Conservation (phyloP, 2,888 invertebrate genomes). For the Neoascia interrupta region DNA sequence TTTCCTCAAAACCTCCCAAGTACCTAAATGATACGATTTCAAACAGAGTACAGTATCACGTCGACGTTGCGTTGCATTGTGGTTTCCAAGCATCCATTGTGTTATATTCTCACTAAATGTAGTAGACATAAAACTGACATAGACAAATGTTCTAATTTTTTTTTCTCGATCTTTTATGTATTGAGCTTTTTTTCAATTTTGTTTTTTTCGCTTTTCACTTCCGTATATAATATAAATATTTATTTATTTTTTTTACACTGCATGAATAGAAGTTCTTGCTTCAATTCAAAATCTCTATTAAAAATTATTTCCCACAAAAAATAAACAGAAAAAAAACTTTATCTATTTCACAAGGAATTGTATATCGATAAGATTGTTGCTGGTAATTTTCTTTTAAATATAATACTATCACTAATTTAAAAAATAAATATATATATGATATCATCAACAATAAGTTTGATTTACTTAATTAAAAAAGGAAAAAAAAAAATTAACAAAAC, state of each 20-base stretch:
- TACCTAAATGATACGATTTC: slow-evolving; percentile 34
- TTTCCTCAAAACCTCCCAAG: slow-evolving; percentile 10
- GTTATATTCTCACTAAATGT: slow-evolving; percentile 1
- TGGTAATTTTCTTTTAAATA: slow-evolving; percentile 56
- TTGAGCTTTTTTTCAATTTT: slow-evolving; percentile 45
- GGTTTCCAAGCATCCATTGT: slow-evolving; percentile 31
- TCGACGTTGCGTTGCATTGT: slow-evolving; percentile 7
- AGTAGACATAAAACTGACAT: slow-evolving; percentile 71
- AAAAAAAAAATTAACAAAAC: slow-evolving; percentile 5
- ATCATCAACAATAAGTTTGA: slow-evolving; percentile 56
- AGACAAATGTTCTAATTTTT: slow-evolving; percentile 72
- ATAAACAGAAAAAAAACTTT: slow-evolving; percentile 32
- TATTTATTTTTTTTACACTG: slow-evolving; percentile 46
- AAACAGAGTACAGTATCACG: slow-evolving; percentile 64
- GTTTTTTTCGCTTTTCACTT: slow-evolving; percentile 9
- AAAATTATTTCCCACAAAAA: slow-evolving; percentile 4
- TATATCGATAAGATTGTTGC: slow-evolving; percentile 25
- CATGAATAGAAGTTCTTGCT: slow-evolving; percentile 37
- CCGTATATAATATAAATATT: slow-evolving; percentile 52
- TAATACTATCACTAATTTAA: slow-evolving; percentile 38
- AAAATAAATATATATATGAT: slow-evolving; percentile 24
- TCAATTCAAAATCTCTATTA: slow-evolving; percentile 37
- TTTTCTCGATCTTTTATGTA: slow-evolving; percentile 39
- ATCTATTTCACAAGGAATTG: slow-evolving; percentile 61
- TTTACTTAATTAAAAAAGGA: slow-evolving; percentile 46